Percentiles rank a stretch among this genome's conserved stretches.
Evolutionary conservation across 2,113 vertebrate genomes (phyloP).

Genomic region (Mixornis gularis): DNA sequence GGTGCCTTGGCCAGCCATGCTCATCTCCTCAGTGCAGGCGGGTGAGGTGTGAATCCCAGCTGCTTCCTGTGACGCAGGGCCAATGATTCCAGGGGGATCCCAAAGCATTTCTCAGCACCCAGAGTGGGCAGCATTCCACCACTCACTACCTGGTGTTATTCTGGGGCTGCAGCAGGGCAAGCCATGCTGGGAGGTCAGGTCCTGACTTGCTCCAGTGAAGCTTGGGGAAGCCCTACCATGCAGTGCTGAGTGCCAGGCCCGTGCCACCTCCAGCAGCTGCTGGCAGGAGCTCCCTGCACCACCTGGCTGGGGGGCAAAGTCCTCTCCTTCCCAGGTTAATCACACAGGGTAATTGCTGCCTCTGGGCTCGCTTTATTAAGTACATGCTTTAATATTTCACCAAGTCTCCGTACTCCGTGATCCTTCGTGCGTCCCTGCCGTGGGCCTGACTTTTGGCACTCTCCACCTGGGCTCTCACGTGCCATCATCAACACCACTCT

Average conservation of each 20-base stretch:
- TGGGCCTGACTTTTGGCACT: background rate
- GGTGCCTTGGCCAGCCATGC: background rate
- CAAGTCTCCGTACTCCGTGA: background rate
- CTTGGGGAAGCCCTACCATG: background rate
- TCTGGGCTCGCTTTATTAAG: background rate
- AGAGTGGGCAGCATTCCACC: rapidly evolving
- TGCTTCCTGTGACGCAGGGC: no score
- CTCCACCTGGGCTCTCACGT: rapidly evolving
- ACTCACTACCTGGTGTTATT: background rate
- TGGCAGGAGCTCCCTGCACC: background rate
- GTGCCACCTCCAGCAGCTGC: background rate
- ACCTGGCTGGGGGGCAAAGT: background rate
- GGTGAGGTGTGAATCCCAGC: background rate
- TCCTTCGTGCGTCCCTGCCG: background rate
- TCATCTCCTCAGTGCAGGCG: background rate
- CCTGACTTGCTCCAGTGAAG: background rate
- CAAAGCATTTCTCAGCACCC: background rate
- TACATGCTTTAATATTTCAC: conserved; percentile 42
- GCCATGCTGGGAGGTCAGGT: background rate
- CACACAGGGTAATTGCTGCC: background rate
- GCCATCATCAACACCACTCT: background rate
- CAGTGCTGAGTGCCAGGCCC: rapidly evolving
- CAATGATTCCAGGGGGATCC: background rate
- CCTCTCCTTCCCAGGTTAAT: conserved; percentile 33
- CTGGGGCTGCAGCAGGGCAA: background rate